Evolutionary conservation across 1,140 invertebrate species (phyloP).

Genomic region (Apis florea): DNA sequence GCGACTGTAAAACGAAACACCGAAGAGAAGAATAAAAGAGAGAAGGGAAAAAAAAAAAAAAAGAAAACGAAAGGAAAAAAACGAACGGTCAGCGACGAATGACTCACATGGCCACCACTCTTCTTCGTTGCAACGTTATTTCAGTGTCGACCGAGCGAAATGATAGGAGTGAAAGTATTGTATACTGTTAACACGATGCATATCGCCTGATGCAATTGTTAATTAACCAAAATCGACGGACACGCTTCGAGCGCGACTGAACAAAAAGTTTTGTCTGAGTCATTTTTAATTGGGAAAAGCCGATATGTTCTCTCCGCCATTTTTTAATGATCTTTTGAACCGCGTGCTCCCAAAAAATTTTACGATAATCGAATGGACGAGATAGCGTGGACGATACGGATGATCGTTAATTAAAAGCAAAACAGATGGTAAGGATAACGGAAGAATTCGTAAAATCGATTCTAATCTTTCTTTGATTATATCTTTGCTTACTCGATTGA

Average conservation of each 20-base stretch:
- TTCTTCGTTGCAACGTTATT: conserved; percentile 38
- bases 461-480: no score
- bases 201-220: conserved; percentile 46
- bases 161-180: conserved; percentile 46
- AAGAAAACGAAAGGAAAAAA: background rate
- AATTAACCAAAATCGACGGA: conserved; percentile 32
- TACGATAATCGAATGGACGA: no score
- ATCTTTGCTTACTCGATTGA: no score
- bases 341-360: background rate
- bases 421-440: no score
- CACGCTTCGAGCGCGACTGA: background rate
- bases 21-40: background rate
- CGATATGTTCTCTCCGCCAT: background rate
- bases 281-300: conserved; percentile 20
- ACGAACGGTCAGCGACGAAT: background rate
- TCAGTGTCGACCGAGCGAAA: conserved; percentile 32
- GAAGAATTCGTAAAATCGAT: no score
- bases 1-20: background rate
- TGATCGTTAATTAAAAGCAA: no score
- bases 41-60: background rate
- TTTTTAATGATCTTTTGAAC: background rate
- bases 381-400: no score
- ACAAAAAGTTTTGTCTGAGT: background rate
- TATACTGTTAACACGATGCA: conserved; percentile 20
- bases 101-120: conserved; percentile 7